phyloP scores from a whole-genome alignment of 92 coral and sea anemone species.

The Pocillopora grandis region DNA sequence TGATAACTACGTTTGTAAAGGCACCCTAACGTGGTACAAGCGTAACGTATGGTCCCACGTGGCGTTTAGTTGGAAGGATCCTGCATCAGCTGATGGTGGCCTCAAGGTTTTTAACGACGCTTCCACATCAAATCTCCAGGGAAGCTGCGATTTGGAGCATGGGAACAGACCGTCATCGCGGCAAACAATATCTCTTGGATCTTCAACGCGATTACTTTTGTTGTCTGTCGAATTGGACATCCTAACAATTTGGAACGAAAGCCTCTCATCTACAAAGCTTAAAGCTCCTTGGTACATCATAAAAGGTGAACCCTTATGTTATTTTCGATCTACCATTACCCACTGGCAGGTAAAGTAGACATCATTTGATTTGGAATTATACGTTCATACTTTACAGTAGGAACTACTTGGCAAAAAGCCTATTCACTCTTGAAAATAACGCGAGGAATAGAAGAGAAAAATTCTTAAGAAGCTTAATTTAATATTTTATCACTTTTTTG shows the following conservation, averaged over 20 bases:
- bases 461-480: no score
- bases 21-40: neutral
- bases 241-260: constrained; percentile 5
- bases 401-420: no score
- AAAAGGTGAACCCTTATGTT: neutral
- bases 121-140: no score
- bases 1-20: neutral
- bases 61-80: constrained; percentile 22
- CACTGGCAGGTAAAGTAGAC: neutral
- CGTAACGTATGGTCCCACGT: constrained; percentile 3
- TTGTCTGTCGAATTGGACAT: constrained; percentile 1
- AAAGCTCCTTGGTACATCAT: neutral
- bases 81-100: neutral
- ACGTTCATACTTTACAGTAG: neutral
- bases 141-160: neutral
- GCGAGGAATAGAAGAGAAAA: no score
- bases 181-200: neutral
- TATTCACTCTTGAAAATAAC: no score
- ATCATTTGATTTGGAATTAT: neutral
- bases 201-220: neutral
- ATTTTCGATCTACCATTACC: neutral
- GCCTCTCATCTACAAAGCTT: neutral
- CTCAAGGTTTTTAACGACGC: neutral
- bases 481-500: no score
- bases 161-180: neutral